Conservation (phyloP, 2,113 vertebrate genomes). For the Indicator maculatus region DNA sequence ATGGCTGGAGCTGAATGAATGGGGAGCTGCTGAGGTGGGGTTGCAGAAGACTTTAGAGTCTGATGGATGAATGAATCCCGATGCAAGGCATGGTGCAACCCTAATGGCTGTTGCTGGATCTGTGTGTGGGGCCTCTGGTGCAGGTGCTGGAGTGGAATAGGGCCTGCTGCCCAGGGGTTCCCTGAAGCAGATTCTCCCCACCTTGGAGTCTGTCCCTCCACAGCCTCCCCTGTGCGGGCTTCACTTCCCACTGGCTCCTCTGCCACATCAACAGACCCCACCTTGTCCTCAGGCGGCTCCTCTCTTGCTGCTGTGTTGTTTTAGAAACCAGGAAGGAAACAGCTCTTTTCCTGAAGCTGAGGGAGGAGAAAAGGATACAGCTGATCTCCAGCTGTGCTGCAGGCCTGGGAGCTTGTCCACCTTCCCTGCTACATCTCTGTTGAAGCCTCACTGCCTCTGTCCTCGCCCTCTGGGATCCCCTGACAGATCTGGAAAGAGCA, state of each 20-base stretch:
- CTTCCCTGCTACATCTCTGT: not conserved
- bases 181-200: not conserved
- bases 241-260: not conserved
- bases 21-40: not conserved
- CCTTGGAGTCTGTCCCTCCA: rapidly evolving
- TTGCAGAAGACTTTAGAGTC: not conserved
- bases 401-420: not conserved
- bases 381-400: slow-evolving; percentile 26
- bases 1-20: not conserved
- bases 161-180: rapidly evolving
- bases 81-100: not conserved
- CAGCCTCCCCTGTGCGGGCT: not conserved
- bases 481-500: not conserved
- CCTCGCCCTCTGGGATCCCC: not conserved
- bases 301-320: not conserved
- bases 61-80: not conserved
- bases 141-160: not conserved
- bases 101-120: not conserved
- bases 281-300: not conserved
- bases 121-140: not conserved
- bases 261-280: not conserved
- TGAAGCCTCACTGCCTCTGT: not conserved
- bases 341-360: not conserved
- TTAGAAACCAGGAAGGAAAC: slow-evolving; percentile 41
- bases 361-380: not conserved